A percentile compares a stretch with the other conserved stretches of the same genome.
phyloP scores from a whole-genome alignment of 2,797 vertebrate genomes.

The Amazona ochrocephala region DNA sequence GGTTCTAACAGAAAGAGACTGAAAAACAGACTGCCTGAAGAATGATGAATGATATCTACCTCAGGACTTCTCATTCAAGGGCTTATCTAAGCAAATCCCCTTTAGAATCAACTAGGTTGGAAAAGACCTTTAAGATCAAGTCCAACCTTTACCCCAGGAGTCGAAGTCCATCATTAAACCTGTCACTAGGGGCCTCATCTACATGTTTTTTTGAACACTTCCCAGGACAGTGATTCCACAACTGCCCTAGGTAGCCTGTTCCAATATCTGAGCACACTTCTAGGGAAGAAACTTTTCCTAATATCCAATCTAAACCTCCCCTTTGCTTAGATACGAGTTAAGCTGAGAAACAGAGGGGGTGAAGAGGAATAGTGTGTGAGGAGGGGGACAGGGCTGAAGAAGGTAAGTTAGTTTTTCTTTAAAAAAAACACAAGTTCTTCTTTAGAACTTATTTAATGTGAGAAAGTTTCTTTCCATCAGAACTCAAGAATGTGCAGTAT shows the following conservation, averaged over 20 bases:
- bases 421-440: neutral
- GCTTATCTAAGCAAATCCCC: neutral
- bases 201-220: neutral
- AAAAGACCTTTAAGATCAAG: neutral
- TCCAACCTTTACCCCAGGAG: neutral
- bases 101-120: neutral
- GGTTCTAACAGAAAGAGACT: neutral
- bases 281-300: neutral
- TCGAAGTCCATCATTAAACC: neutral
- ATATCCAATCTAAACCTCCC: neutral
- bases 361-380: neutral
- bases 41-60: fast-evolving
- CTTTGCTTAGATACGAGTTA: neutral
- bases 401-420: neutral
- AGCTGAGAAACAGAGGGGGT: neutral
- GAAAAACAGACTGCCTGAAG: neutral
- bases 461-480: neutral
- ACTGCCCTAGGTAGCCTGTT: neutral
- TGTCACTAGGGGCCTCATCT: neutral
- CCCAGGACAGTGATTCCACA: neutral
- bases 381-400: neutral
- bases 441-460: neutral
- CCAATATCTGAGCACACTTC: neutral
- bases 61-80: neutral
- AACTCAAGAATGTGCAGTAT: neutral